phyloP scores from a whole-genome alignment of 53 echinoderm and acorn worm genomes.

The Temnopleurus reevesii region DNA sequence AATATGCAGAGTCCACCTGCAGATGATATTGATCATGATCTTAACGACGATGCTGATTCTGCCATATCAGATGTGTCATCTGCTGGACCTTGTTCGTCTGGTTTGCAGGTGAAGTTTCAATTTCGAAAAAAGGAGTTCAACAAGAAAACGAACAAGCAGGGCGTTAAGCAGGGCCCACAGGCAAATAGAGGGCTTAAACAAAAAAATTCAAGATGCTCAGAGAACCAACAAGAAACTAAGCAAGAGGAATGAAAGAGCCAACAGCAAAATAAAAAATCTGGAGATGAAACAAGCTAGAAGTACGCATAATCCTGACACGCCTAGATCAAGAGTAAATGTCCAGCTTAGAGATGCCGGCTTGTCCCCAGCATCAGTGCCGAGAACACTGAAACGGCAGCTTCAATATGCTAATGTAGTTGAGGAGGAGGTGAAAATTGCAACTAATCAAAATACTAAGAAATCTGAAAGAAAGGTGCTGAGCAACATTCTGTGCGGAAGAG shows the following conservation, averaged over 20 bases:
- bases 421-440: background rate
- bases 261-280: background rate
- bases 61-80: conserved; percentile 44
- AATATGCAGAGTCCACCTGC: background rate
- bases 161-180: conserved; percentile 16
- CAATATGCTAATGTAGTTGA: conserved; percentile 20
- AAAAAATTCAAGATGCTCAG: conserved; percentile 23
- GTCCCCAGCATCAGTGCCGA: background rate
- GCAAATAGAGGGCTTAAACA: conserved; percentile 27
- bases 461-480: background rate
- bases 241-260: conserved; percentile 32
- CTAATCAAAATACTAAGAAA: background rate
- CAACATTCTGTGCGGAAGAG: conserved; percentile 19
- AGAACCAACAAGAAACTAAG: conserved; percentile 48
- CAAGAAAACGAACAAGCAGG: conserved; percentile 39
- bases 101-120: background rate
- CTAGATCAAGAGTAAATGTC: conserved; percentile 2
- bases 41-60: conserved; percentile 20
- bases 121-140: background rate
- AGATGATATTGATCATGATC: background rate
- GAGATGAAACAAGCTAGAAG: background rate
- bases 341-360: conserved; percentile 14
- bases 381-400: conserved; percentile 31
- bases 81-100: background rate
- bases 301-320: background rate